Percentiles rank a stretch among this genome's conserved stretches.
Conservation (phyloP, 30 jellyfish, hydroid and myxozoan species). For the Aurelia coerulea region DNA sequence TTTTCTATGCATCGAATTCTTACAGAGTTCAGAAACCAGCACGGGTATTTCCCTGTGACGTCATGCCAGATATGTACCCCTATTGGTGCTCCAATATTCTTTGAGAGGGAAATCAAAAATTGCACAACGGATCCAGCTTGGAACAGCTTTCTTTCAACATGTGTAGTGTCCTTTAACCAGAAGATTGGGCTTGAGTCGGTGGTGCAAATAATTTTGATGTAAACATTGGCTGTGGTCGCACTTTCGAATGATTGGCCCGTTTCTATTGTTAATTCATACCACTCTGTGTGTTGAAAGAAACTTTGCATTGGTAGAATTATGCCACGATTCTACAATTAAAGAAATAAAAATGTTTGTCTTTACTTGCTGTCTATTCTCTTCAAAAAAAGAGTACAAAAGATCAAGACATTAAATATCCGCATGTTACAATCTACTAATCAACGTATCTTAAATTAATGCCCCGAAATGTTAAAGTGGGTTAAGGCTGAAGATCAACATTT, state of each 20-base stretch:
- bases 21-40: constrained; percentile 42
- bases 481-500: too few species aligned
- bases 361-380: not conserved
- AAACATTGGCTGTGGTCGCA: constrained; percentile 56
- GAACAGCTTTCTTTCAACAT: not conserved
- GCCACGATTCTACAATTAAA: constrained; percentile 23
- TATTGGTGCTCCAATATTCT: constrained; percentile 37
- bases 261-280: constrained; percentile 42
- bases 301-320: constrained; percentile 59
- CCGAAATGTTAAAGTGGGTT: too few species aligned
- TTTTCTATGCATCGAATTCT: not conserved
- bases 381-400: not conserved
- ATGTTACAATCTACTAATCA: too few species aligned
- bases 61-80: constrained; percentile 69
- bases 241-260: constrained; percentile 13
- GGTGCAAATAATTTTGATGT: constrained; percentile 12
- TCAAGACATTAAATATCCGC: too few species aligned
- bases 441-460: too few species aligned
- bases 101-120: constrained; percentile 28
- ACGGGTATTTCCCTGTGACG: constrained; percentile 45
- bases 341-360: not conserved
- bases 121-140: constrained; percentile 12
- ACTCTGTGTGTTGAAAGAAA: constrained; percentile 14
- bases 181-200: constrained; percentile 33
- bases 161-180: constrained; percentile 7